phyloP scores from a whole-genome alignment of 2,113 vertebrate species.

The Lophotis ruficrista region DNA sequence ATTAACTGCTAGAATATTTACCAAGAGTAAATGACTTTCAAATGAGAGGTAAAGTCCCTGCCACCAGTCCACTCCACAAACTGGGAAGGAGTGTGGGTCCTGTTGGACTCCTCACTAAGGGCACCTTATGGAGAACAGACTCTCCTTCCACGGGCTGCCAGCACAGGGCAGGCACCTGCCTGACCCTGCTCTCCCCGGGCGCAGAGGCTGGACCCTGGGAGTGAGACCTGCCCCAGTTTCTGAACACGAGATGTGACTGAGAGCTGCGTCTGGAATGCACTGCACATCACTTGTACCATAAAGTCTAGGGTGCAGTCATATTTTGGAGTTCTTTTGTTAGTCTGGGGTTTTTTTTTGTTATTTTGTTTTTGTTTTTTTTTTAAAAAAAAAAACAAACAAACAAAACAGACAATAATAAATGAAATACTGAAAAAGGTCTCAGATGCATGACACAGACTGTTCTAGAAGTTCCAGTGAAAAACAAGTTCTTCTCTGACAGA shows the following conservation, averaged over 20 bases:
- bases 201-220: not conserved
- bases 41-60: not conserved
- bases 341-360: not conserved
- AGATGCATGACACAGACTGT: not conserved
- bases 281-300: not conserved
- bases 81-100: not conserved
- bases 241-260: not conserved
- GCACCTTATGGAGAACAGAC: not conserved
- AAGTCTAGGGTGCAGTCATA: not conserved
- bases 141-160: not conserved
- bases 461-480: not conserved
- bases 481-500: not conserved
- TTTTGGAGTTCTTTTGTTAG: not conserved
- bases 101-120: fast-evolving
- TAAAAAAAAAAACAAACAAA: too few species aligned
- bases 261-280: not conserved
- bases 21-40: not conserved
- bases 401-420: not conserved
- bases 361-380: not conserved
- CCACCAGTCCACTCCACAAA: not conserved
- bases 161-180: not conserved
- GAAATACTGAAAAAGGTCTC: not conserved
- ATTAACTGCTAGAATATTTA: not conserved
- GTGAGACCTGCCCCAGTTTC: not conserved
- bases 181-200: not conserved